Conservation (phyloP, 1,140 invertebrate species). For the Drosophila teissieri region DNA sequence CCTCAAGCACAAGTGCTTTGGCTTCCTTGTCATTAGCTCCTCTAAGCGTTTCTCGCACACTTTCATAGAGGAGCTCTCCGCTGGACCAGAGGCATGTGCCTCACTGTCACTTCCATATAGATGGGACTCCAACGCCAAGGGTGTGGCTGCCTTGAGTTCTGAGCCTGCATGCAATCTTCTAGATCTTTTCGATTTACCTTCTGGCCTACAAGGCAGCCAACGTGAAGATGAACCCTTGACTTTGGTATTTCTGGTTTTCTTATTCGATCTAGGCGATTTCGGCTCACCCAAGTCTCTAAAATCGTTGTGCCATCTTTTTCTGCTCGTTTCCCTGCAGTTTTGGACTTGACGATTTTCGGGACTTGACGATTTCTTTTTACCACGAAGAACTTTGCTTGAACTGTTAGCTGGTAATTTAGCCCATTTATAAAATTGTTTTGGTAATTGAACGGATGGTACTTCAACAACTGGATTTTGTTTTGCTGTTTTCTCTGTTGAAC, state of each 20-base stretch:
- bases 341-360: background rate
- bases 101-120: background rate
- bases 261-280: background rate
- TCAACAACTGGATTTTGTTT: background rate
- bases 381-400: background rate
- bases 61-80: background rate
- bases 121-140: background rate
- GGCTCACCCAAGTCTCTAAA: background rate
- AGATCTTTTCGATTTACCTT: background rate
- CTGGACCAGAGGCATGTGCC: background rate
- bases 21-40: background rate
- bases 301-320: background rate
- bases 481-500: background rate
- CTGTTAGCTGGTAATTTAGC: background rate
- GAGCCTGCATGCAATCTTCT: background rate
- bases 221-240: background rate
- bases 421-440: background rate
- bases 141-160: background rate
- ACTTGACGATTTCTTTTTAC: background rate
- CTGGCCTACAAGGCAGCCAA: background rate
- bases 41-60: background rate
- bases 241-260: background rate
- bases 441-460: background rate
- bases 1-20: slow-evolving; percentile 15
- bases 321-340: background rate